Conservation (phyloP, 2,888 invertebrate genomes). For the Yponomeuta malinellus region DNA sequence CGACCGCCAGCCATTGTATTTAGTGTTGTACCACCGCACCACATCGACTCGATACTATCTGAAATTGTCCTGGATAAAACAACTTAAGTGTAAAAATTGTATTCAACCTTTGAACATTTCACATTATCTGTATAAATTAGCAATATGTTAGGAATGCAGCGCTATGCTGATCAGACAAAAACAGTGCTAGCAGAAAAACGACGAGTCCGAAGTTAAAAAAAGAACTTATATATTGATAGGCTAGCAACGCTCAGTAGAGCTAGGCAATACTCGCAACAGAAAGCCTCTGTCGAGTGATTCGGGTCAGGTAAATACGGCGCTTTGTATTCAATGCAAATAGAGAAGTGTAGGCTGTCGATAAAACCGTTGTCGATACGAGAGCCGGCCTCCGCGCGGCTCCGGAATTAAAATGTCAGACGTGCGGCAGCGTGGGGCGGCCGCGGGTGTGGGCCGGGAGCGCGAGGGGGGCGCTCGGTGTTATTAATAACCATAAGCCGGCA, state of each 20-base stretch:
- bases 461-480: conserved; percentile 53
- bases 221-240: conserved; percentile 7
- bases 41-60: conserved; percentile 2
- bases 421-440: conserved; percentile 52
- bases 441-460: conserved; percentile 37
- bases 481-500: conserved; percentile 76
- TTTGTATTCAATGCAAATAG: conserved; percentile 30
- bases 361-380: conserved; percentile 57
- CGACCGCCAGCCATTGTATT: conserved; percentile 75
- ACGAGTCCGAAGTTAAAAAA: neutral
- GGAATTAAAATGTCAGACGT: conserved; percentile 76
- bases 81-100: too few relatives aligned
- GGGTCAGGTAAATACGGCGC: conserved; percentile 22
- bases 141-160: too few relatives aligned
- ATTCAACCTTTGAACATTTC: too few relatives aligned
- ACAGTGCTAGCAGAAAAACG: too few relatives aligned
- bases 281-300: conserved; percentile 14
- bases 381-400: conserved; percentile 50
- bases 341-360: conserved; percentile 54
- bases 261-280: conserved; percentile 12
- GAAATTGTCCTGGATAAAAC: too few relatives aligned
- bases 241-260: neutral
- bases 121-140: too few relatives aligned
- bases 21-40: conserved; percentile 55
- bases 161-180: too few relatives aligned